Evolutionary conservation across 2,113 vertebrate genomes (phyloP).

Genomic region (Capreolus pygargus): DNA sequence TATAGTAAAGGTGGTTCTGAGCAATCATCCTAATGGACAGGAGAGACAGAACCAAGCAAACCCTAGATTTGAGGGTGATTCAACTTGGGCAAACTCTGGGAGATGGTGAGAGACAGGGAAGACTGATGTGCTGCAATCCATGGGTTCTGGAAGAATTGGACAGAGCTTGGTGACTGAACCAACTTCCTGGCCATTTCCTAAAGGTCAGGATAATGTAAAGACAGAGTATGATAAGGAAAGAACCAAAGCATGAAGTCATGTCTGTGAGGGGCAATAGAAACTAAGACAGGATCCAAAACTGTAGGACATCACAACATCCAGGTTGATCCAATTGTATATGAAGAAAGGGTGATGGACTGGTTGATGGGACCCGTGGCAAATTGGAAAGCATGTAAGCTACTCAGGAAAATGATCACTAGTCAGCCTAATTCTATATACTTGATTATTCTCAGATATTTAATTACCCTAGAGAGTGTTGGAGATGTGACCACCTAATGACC

Average conservation of each 20-base stretch:
- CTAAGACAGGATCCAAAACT: not conserved
- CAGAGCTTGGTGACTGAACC: not conserved
- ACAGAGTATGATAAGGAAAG: not conserved
- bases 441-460: not conserved
- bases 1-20: not conserved
- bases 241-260: not conserved
- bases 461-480: not conserved
- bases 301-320: accelerated
- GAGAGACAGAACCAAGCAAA: not conserved
- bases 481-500: not conserved
- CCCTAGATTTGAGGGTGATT: not conserved
- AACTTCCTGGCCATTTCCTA: not conserved
- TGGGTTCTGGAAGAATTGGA: accelerated
- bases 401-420: not conserved
- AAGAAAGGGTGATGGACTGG: accelerated
- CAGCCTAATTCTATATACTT: not conserved
- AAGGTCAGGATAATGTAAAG: not conserved
- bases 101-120: not conserved
- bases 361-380: not conserved
- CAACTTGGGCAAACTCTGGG: not conserved
- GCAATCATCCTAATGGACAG: not conserved
- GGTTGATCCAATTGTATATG: not conserved
- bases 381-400: not conserved
- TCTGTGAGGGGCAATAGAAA: not conserved
- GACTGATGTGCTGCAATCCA: not conserved